Conservation (phyloP, 1,140 invertebrate species). For the Hermatobates lingyangjiaoensis region DNA sequence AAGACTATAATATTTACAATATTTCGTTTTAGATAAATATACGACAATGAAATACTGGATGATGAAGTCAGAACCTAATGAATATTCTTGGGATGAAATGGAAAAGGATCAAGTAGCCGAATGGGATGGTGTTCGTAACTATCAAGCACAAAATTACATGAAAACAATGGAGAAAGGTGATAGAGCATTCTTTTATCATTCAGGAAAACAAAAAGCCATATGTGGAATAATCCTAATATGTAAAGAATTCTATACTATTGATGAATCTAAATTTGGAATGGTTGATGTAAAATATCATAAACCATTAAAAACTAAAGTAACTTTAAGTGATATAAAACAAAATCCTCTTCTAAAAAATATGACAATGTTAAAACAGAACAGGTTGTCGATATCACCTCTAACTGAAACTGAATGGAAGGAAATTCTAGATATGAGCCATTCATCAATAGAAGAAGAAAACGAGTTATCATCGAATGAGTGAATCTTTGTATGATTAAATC, state of each 20-base stretch:
- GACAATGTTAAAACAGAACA: too few relatives aligned
- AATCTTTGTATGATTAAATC: too few relatives aligned
- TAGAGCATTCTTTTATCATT: background rate
- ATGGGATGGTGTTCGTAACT: background rate
- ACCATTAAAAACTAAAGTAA: too few relatives aligned
- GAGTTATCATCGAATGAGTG: too few relatives aligned
- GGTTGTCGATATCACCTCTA: too few relatives aligned
- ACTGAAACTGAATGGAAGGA: too few relatives aligned
- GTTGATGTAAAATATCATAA: background rate
- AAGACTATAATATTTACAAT: background rate
- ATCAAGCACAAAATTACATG: background rate
- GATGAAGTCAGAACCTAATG: background rate
- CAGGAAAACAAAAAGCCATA: background rate
- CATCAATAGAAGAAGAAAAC: too few relatives aligned
- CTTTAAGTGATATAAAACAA: too few relatives aligned
- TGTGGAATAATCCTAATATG: background rate
- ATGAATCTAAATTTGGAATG: background rate
- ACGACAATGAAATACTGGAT: background rate
- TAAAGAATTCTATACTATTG: background rate
- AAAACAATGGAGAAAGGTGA: background rate
- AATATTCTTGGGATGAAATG: background rate
- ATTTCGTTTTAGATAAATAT: too few relatives aligned
- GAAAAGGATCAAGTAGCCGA: background rate
- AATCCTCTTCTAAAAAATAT: too few relatives aligned
- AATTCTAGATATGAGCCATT: too few relatives aligned